A percentile compares a stretch with the other conserved stretches of the same genome.
These are phyloP conservation scores for Achlya flavicornis DNA, from an alignment of 2,888 invertebrate genomes.

Conservation along the genomic window DNA sequence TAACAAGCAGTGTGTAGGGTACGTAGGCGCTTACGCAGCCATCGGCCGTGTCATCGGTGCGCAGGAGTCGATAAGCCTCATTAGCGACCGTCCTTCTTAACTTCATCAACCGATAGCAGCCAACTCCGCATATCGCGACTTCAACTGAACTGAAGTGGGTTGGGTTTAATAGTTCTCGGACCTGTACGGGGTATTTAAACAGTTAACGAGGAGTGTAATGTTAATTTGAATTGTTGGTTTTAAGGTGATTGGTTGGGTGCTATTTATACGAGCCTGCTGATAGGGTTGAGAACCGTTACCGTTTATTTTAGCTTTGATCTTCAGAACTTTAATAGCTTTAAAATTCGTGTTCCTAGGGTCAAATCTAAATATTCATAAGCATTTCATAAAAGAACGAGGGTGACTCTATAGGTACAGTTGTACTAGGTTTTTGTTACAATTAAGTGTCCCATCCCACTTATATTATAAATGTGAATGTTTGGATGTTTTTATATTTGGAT, in stretches of 20 bases:
- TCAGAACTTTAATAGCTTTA: no score
- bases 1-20: conserved; percentile 62
- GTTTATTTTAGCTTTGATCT: neutral
- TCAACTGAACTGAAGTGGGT: conserved; percentile 13
- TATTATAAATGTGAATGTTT: no score
- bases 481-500: no score
- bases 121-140: conserved; percentile 18
- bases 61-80: conserved; percentile 70
- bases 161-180: conserved; percentile 9
- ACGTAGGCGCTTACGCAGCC: conserved; percentile 53
- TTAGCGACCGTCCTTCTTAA: conserved; percentile 67
- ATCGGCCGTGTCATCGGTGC: conserved; percentile 73
- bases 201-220: conserved; percentile 11
- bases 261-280: neutral
- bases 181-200: conserved; percentile 13
- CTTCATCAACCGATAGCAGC: conserved; percentile 65
- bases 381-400: no score
- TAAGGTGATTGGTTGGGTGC: neutral
- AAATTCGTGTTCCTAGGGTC: no score
- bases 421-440: no score
- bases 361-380: no score
- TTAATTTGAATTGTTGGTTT: conserved; percentile 1
- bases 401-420: no score
- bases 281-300: neutral
- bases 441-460: no score